Conservation (phyloP, 2,113 vertebrate species). For the Bombycilla garrulus region DNA sequence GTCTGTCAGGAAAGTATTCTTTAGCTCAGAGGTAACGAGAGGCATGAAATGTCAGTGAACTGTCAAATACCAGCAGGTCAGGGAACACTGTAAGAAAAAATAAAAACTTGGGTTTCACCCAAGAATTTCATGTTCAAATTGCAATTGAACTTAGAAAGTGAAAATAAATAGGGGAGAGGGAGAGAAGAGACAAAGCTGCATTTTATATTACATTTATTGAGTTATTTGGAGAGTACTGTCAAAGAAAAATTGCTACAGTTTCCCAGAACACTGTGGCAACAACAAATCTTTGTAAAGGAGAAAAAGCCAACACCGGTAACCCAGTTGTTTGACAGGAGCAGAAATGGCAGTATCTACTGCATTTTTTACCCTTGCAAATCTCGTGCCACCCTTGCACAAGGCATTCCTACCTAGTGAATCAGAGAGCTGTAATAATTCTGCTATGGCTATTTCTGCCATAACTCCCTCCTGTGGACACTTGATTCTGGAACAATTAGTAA, state of each 20-base stretch:
- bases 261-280: neutral
- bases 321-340: neutral
- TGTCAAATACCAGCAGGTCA: neutral
- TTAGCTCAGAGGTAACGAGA: neutral
- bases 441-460: neutral
- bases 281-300: neutral
- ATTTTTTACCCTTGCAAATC: neutral
- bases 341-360: neutral
- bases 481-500: constrained; percentile 45
- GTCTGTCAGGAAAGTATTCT: constrained; percentile 7
- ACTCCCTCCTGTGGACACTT: constrained; percentile 43
- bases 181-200: neutral
- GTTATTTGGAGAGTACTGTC: neutral
- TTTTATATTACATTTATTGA: neutral
- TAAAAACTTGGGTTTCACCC: neutral
- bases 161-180: neutral
- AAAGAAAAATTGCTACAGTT: constrained; percentile 10
- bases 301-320: neutral
- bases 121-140: neutral
- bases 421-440: neutral
- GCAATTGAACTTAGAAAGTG: neutral
- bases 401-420: neutral
- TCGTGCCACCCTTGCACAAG: neutral
- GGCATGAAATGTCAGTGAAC: neutral
- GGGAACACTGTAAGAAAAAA: neutral